Conservation (phyloP, 2,888 invertebrate species). For the Drosophila imparisetae region DNA sequence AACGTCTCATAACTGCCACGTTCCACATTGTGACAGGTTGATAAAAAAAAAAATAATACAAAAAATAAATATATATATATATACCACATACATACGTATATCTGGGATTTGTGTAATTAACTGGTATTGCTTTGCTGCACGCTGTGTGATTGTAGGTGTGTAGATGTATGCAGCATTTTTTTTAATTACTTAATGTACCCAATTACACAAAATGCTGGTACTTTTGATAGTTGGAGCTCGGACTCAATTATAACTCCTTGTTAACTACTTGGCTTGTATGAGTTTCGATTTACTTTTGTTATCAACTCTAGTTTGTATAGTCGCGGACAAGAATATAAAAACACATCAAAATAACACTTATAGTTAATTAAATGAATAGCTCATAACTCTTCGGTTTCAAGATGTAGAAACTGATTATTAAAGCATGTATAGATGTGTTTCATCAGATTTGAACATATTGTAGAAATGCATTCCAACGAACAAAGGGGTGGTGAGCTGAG, state of each 20-base stretch:
- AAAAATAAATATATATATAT: neutral
- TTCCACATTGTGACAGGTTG: conserved; percentile 21
- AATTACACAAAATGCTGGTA: conserved; percentile 9
- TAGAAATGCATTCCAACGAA: neutral
- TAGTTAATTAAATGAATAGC: neutral
- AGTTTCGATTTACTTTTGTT: neutral
- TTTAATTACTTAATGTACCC: neutral
- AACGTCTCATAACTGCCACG: conserved; percentile 57
- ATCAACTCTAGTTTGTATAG: neutral
- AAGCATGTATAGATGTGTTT: neutral
- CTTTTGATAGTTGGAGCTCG: neutral
- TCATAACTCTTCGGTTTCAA: neutral
- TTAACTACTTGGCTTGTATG: neutral
- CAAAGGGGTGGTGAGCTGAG: neutral
- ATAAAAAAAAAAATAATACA: neutral
- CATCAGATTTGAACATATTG: too few species aligned
- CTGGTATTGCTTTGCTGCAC: conserved; percentile 2
- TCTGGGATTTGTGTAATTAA: conserved; percentile 7
- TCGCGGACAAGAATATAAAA: neutral
- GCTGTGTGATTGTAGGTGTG: neutral
- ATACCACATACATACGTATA: neutral
- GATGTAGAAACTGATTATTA: neutral
- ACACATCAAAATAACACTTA: neutral
- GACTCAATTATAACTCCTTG: neutral
- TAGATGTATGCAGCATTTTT: neutral